These are phyloP conservation scores for Lasioglossum albipes DNA, from an alignment of 1,140 invertebrate genomes.

Conservation along the genomic window DNA sequence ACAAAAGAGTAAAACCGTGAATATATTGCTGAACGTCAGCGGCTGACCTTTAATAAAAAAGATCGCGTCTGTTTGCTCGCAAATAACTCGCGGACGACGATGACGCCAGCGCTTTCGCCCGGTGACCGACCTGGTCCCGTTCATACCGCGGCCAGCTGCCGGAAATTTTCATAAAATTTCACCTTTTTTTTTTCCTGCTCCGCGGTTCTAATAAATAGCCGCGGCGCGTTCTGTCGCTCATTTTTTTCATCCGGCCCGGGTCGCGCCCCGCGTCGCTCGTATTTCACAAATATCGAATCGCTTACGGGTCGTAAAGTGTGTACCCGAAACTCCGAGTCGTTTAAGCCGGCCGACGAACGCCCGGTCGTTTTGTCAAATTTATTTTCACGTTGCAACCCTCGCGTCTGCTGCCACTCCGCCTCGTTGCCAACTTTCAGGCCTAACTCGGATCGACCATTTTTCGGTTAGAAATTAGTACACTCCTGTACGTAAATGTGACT, in stretches of 20 bases:
- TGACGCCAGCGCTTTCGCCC: background rate
- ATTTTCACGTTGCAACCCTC: conserved; percentile 34
- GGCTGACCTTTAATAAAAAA: conserved; percentile 28
- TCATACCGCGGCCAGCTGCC: background rate
- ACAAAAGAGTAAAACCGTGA: background rate
- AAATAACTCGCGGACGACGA: conserved; percentile 10
- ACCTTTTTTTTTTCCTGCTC: background rate
- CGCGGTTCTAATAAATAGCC: conserved; percentile 42
- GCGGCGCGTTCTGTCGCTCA: conserved; percentile 14
- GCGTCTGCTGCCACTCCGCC: too few relatives aligned
- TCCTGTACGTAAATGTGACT: too few relatives aligned
- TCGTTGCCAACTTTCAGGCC: background rate
- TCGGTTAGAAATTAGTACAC: too few relatives aligned
- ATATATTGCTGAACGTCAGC: background rate
- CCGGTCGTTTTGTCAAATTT: conserved; percentile 52
- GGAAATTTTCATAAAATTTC: conserved; percentile 48
- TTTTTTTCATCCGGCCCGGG: conserved; percentile 28
- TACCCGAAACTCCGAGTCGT: conserved; percentile 44
- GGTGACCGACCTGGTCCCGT: background rate
- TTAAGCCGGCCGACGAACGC: conserved; percentile 28
- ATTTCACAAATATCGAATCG: conserved; percentile 64
- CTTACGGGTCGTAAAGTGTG: conserved; percentile 57
- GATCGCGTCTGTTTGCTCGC: conserved; percentile 2
- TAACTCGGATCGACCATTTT: too few relatives aligned
- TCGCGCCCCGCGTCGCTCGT: conserved; percentile 51